These are phyloP conservation scores for Hormaphis cornu DNA, from an alignment of 1,140 invertebrate species.

Conservation along the genomic window DNA sequence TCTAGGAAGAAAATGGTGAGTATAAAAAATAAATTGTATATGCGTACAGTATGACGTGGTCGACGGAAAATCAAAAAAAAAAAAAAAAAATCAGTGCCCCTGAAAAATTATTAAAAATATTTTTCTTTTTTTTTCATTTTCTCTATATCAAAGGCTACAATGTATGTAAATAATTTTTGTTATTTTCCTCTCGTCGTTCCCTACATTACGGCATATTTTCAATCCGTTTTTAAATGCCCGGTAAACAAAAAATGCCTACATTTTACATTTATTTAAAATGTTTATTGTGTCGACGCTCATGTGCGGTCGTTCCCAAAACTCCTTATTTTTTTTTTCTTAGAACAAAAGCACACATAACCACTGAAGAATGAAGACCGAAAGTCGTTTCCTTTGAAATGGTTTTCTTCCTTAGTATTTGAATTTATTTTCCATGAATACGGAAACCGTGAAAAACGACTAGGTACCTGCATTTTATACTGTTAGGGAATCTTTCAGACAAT, in stretches of 20 bases:
- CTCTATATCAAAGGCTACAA: conserved; percentile 10
- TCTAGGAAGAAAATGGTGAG: conserved; percentile 15
- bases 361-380: conserved; percentile 23
- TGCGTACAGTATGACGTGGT: not conserved
- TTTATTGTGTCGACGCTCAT: conserved; percentile 3
- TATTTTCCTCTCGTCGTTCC: not conserved
- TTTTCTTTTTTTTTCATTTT: conserved; percentile 6
- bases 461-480: not conserved
- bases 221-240: conserved; percentile 7
- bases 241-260: not conserved
- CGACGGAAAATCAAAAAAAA: conserved; percentile 8
- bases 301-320: not conserved
- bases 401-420: conserved; percentile 16
- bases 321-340: conserved; percentile 3
- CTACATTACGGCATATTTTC: conserved; percentile 11
- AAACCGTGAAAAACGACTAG: not conserved
- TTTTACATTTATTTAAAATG: not conserved
- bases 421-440: not conserved
- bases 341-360: conserved; percentile 24
- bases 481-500: not conserved
- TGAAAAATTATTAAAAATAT: conserved; percentile 10
- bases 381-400: conserved; percentile 26
- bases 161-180: conserved; percentile 25
- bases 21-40: conserved; percentile 28
- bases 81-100: conserved; percentile 21